Evolutionary conservation across 2,797 vertebrate genomes (phyloP), one percentile per base, ranked within the genome.

Genomic region (Brachymystax lenok): DNA sequence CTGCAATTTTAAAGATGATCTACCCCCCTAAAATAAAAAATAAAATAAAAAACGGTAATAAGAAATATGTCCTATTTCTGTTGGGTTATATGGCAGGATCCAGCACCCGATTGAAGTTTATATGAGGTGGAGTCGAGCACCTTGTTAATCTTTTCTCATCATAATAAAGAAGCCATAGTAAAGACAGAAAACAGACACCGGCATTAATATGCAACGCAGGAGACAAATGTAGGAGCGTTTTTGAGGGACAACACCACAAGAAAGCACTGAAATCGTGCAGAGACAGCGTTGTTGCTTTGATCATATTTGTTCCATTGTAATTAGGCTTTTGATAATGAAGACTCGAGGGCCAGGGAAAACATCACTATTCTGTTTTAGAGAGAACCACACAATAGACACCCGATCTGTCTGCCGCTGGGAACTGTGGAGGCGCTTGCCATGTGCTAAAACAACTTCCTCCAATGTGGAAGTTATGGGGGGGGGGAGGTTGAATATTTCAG

Each of bases 401-500:
- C 50, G 84, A 92, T 92, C 87, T 74, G 78, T 88, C 86, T 88
- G 88, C 87, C 86, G 88, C 84, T 86, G 79, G 76, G 76, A 85
- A 16, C 84, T 85, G 87, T 50, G 69, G 64, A 56, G 51, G 67
- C 56, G 46, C 14, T 17, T 27, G 85, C 82, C 77, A 12, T 24
- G 67, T 74, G 84, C 33, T 7, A 35, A 35, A 35, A 35, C 24
- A 24, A 24, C 24, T 24, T 24, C 24, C 35, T 40, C 35, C 35
- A 40, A 8, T 40, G 35, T 40, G 35, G 35, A 40, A 10, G 83
- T 93, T 89, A 92, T 83, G 73, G 84, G 40, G 67, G 73, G 84
- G 40, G 67, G 85, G 82, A 87, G 88, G 86, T 85, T 92, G 87
- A 93, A 90, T 88, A 77, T 92, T 93, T 89, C 85, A 89, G 84